phyloP scores from a whole-genome alignment of 2,113 vertebrate genomes.

The Herpailurus yagouaroundi region DNA sequence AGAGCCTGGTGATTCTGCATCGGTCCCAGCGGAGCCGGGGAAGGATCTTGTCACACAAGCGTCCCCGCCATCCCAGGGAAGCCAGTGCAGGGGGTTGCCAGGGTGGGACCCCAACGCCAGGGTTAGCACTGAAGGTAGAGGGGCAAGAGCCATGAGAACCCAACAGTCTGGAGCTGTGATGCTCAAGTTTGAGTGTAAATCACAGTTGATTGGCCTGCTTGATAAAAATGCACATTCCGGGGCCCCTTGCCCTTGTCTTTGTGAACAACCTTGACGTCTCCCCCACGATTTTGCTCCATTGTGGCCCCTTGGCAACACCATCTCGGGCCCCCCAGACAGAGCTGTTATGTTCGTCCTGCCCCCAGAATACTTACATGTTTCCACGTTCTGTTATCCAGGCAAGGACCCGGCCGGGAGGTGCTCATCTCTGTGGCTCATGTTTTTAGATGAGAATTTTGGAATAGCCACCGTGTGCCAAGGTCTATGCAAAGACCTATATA shows the following conservation, averaged over 20 bases:
- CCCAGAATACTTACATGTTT: rapidly evolving
- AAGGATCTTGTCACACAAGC: background rate
- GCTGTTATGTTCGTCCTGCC: background rate
- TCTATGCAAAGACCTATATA: background rate
- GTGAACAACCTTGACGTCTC: background rate
- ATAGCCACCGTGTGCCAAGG: background rate
- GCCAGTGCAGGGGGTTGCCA: background rate
- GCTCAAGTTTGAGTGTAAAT: background rate
- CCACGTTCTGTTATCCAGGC: background rate
- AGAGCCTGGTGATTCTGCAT: background rate
- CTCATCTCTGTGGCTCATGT: background rate
- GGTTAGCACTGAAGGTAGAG: rapidly evolving
- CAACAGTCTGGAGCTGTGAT: background rate
- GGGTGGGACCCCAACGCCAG: background rate
- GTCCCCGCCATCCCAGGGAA: background rate
- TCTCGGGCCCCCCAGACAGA: background rate
- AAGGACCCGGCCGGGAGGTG: background rate
- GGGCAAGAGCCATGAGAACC: background rate
- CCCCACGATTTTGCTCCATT: background rate
- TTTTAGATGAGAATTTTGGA: background rate
- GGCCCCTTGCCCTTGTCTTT: background rate
- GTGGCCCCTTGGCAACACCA: background rate
- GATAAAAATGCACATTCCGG: background rate
- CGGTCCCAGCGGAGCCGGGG: background rate
- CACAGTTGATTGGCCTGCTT: background rate